These are phyloP conservation scores for Promerops cafer DNA, from an alignment of 2,113 vertebrate genomes.

Conservation along the genomic window DNA sequence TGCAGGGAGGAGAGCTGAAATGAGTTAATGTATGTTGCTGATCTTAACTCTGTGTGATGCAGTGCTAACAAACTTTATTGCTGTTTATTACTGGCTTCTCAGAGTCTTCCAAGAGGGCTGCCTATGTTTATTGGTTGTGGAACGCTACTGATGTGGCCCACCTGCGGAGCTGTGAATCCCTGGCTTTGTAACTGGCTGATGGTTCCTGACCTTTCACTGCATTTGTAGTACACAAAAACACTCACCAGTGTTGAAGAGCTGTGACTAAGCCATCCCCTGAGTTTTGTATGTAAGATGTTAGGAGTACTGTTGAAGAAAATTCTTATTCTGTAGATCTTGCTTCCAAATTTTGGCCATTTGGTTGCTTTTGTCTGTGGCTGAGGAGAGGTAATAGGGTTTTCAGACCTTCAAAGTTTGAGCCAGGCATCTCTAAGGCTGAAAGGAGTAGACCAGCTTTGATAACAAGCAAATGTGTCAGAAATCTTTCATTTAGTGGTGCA, in stretches of 20 bases:
- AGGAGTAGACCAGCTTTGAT: not conserved
- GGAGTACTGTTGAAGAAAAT: not conserved
- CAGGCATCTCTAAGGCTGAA: not conserved
- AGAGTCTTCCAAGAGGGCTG: not conserved
- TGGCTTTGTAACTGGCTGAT: not conserved
- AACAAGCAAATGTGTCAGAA: not conserved
- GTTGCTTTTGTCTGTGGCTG: accelerated
- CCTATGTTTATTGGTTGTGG: accelerated
- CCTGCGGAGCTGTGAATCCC: not conserved
- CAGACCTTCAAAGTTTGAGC: not conserved
- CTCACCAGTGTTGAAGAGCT: not conserved
- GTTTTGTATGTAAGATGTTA: not conserved
- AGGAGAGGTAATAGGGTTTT: not conserved
- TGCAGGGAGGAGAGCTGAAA: not conserved
- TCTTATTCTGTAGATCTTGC: not conserved
- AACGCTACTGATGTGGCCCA: accelerated
- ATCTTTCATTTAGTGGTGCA: not conserved
- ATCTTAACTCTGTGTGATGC: not conserved
- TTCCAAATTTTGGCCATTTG: not conserved
- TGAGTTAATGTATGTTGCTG: not conserved
- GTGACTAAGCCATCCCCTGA: not conserved
- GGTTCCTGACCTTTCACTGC: not conserved
- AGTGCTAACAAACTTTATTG: not conserved
- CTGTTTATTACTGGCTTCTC: not conserved
- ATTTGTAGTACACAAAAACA: not conserved